Evolutionary conservation across 2,888 invertebrate species (phyloP).

Genomic region (Nephrotoma appendiculata): DNA sequence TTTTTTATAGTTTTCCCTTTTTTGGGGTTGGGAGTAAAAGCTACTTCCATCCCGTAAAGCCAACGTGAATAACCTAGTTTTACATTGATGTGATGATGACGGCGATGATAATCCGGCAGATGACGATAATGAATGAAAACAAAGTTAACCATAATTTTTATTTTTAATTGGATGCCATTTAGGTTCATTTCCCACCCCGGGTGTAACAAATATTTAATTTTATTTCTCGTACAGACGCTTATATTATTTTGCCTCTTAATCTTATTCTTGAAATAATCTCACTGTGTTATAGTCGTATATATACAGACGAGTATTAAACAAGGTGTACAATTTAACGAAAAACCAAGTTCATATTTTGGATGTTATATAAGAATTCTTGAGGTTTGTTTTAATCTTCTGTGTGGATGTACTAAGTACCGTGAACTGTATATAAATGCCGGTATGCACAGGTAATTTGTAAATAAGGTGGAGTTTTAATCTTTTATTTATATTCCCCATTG

Average conservation of each 20-base stretch:
- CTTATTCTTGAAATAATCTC: background rate
- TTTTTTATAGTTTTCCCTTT: background rate
- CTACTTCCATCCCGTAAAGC: background rate
- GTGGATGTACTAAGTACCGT: background rate
- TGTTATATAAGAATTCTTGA: background rate
- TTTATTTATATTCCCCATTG: background rate
- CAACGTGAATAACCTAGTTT: background rate
- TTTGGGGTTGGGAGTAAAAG: background rate
- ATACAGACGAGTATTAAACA: background rate
- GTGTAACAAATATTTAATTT: background rate
- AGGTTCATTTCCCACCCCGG: background rate
- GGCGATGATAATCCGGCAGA: background rate
- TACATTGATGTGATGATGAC: background rate
- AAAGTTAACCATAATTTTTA: background rate
- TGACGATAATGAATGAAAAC: background rate
- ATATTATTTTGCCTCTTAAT: background rate
- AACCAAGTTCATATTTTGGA: background rate
- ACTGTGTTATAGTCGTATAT: background rate
- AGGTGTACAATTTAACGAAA: background rate
- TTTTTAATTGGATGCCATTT: background rate
- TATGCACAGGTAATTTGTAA: background rate
- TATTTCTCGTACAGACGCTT: background rate
- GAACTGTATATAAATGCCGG: background rate
- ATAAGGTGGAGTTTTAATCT: background rate
- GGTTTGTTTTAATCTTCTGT: background rate